Conservation (phyloP, 2,113 vertebrate genomes). For the Fulica atra region DNA sequence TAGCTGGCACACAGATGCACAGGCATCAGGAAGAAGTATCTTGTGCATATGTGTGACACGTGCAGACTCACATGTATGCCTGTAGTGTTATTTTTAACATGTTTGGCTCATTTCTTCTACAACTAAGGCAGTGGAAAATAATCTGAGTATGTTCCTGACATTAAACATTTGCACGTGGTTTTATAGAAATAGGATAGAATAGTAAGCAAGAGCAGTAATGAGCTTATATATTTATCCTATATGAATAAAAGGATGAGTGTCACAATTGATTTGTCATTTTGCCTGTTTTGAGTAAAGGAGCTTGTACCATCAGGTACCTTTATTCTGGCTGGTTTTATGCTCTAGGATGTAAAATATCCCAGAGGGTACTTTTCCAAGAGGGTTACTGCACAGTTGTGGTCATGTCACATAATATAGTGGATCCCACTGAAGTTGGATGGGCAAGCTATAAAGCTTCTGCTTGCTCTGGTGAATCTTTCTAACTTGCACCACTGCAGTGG, state of each 20-base stretch:
- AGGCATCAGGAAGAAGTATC: background rate
- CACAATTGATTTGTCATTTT: conserved; percentile 19
- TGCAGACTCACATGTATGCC: background rate
- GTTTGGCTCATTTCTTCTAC: background rate
- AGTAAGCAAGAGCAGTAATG: conserved; percentile 46
- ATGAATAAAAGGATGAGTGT: conserved; percentile 51
- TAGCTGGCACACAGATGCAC: background rate
- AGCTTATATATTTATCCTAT: conserved; percentile 58
- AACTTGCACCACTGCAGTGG: background rate
- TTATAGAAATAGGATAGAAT: conserved; percentile 41
- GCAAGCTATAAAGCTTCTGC: background rate
- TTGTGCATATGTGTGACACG: background rate
- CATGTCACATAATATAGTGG: fast-evolving
- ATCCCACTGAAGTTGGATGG: background rate
- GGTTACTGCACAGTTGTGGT: background rate
- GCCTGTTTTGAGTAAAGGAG: background rate
- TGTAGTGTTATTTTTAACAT: background rate
- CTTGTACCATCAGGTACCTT: background rate
- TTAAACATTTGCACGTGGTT: conserved; percentile 37
- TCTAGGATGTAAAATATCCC: background rate
- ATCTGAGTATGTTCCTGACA: conserved; percentile 23
- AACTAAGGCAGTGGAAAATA: conserved; percentile 14
- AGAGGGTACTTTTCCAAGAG: background rate
- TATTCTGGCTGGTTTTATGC: background rate
- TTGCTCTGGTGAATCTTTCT: background rate